A percentile compares a stretch with the other conserved stretches of the same genome.
Conservation (phyloP, 2,888 invertebrate species). For the Augiades crinisus region DNA sequence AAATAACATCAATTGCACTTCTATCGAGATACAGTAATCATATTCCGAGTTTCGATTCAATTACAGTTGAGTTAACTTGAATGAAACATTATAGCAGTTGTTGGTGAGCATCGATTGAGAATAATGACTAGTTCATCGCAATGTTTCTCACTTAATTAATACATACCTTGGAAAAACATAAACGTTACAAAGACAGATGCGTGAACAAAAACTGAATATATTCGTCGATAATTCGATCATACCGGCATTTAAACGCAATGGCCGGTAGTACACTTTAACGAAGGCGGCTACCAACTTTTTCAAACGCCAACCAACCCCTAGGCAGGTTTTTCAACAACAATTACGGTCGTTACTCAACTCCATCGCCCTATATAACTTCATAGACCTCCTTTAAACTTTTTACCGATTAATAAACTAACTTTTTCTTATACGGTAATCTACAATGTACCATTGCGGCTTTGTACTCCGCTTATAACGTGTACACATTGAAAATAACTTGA, state of each 20-base stretch:
- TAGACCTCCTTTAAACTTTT: constrained; percentile 36
- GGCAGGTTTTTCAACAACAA: constrained; percentile 42
- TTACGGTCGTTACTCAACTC: constrained; percentile 47
- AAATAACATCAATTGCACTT: background rate
- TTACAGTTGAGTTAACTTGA: constrained; percentile 6
- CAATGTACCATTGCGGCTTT: background rate
- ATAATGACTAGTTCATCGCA: constrained; percentile 48
- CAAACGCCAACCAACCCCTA: constrained; percentile 33
- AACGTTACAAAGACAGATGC: constrained; percentile 53
- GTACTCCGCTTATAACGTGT: background rate
- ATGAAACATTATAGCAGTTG: constrained; percentile 34
- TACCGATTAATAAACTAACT: constrained; percentile 34
- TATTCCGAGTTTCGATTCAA: background rate
- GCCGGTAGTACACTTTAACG: constrained; percentile 41
- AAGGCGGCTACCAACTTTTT: constrained; percentile 46
- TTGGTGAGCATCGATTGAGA: constrained; percentile 47
- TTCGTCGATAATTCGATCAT: constrained; percentile 53
- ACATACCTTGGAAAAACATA: constrained; percentile 49
- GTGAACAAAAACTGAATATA: constrained; percentile 52
- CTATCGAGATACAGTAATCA: background rate
- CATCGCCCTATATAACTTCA: constrained; percentile 45
- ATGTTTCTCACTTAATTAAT: constrained; percentile 70
- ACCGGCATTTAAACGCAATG: constrained; percentile 39
- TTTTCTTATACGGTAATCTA: constrained; percentile 6
- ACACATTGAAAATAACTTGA: background rate